Conservation (phyloP, 2,888 invertebrate species). For the Isotomurus palustris region DNA sequence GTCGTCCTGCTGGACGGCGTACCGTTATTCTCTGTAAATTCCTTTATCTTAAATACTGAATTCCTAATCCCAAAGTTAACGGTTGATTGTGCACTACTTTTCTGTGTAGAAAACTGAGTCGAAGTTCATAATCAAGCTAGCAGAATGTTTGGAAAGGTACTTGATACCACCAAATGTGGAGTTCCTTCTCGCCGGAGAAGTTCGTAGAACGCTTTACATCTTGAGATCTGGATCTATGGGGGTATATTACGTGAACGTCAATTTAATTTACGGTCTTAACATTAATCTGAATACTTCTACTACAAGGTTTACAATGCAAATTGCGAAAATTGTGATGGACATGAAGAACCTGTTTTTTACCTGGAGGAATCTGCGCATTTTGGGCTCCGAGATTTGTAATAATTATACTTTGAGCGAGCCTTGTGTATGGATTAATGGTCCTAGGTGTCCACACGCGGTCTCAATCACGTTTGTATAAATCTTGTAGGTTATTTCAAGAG, state of each 20-base stretch:
- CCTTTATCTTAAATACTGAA: neutral
- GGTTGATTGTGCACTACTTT: neutral
- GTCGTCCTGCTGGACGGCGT: conserved; percentile 28
- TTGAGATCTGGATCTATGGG: neutral
- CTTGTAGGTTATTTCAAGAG: conserved; percentile 20
- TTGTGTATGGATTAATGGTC: too few relatives aligned
- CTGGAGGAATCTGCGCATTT: conserved; percentile 25
- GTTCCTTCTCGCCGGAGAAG: conserved; percentile 22
- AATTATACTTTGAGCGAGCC: neutral
- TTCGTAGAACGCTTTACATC: conserved; percentile 14
- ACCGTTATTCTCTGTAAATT: conserved; percentile 29
- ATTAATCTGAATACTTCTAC: too few relatives aligned
- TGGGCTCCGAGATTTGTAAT: conserved; percentile 17
- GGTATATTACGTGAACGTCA: too few relatives aligned
- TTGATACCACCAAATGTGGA: conserved; percentile 17
- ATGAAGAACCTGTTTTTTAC: neutral
- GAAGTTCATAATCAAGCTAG: conserved; percentile 24
- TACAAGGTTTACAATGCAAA: too few relatives aligned
- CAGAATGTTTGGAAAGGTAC: conserved; percentile 18
- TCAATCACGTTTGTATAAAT: too few relatives aligned
- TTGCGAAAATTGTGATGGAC: too few relatives aligned
- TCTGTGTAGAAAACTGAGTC: conserved; percentile 29
- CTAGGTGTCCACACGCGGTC: too few relatives aligned
- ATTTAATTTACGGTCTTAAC: too few relatives aligned
- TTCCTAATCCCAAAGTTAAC: too few relatives aligned